Conservation (phyloP, 2,113 vertebrate genomes). For the Microtus montanus region DNA sequence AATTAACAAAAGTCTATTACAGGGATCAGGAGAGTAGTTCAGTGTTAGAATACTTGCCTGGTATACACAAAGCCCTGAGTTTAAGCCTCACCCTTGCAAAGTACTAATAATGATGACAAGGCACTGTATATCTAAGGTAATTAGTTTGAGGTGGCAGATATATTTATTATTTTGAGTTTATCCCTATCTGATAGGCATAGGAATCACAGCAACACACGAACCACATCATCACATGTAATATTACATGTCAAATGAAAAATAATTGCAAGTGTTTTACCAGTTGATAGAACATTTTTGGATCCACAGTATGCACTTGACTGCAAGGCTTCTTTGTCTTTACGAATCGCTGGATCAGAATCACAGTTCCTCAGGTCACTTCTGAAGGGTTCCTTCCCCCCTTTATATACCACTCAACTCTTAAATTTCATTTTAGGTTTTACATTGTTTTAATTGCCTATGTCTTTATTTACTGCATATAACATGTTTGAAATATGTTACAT, state of each 20-base stretch:
- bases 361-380: background rate
- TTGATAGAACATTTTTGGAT: background rate
- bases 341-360: background rate
- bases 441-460: background rate
- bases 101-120: background rate
- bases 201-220: background rate
- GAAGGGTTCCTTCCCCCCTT: background rate
- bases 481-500: background rate
- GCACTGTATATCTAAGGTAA: background rate
- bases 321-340: background rate
- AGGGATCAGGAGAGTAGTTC: background rate
- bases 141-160: background rate
- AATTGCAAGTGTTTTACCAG: background rate
- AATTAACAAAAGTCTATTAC: background rate
- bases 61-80: background rate
- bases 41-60: background rate
- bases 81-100: background rate
- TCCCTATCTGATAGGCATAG: background rate
- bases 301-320: background rate
- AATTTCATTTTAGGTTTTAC: background rate
- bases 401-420: background rate
- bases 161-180: background rate
- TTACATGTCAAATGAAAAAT: background rate
- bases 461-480: background rate
- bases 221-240: background rate